phyloP scores from a whole-genome alignment of 2,888 invertebrate genomes.

The Apoda limacodes region DNA sequence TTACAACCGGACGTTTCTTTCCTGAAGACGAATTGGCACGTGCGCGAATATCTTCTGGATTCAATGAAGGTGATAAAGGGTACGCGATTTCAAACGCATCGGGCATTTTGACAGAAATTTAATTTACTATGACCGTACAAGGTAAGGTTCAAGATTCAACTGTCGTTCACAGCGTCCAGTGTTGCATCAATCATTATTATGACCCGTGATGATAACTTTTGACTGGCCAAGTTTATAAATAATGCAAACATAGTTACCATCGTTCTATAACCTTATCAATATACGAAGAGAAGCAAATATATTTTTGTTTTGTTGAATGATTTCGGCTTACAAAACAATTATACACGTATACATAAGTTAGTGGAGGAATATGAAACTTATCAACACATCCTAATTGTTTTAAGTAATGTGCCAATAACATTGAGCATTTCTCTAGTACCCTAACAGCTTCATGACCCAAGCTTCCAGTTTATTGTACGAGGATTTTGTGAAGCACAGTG shows the following conservation, averaged over 20 bases:
- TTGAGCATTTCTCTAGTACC: too few relatives aligned
- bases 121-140: too few relatives aligned
- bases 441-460: too few relatives aligned
- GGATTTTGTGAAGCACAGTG: too few relatives aligned
- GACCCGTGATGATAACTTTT: too few relatives aligned
- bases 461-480: too few relatives aligned
- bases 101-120: conserved; percentile 49
- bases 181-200: neutral
- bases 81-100: conserved; percentile 69
- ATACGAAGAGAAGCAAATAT: neutral
- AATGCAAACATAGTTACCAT: conserved; percentile 4
- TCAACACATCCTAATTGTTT: too few relatives aligned
- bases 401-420: too few relatives aligned
- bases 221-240: too few relatives aligned
- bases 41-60: conserved; percentile 65
- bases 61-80: conserved; percentile 60
- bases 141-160: conserved; percentile 21
- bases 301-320: neutral
- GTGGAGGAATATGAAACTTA: too few relatives aligned
- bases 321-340: too few relatives aligned
- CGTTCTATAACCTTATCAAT: conserved; percentile 1
- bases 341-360: too few relatives aligned
- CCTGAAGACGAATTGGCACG: conserved; percentile 67
- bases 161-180: conserved; percentile 27
- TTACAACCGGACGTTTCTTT: conserved; percentile 46